A percentile compares a stretch with the other conserved stretches of the same genome.
Evolutionary conservation across 2,888 invertebrate genomes (phyloP).

Genomic region (Sesia apiformis): DNA sequence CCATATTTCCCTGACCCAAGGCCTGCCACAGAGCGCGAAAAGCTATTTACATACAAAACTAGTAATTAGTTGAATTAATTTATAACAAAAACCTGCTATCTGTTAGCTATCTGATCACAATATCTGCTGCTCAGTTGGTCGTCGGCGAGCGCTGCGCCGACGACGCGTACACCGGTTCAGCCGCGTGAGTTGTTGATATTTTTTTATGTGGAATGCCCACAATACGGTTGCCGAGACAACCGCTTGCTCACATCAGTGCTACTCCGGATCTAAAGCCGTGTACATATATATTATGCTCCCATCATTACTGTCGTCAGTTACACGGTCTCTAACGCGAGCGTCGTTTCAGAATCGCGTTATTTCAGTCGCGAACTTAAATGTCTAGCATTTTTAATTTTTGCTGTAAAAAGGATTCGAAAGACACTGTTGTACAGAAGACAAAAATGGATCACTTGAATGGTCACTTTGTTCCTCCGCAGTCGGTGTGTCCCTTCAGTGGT

Average conservation of each 20-base stretch:
- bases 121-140: neutral
- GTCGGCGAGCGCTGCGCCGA: constrained; percentile 1
- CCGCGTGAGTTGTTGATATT: constrained; percentile 43
- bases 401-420: constrained; percentile 21
- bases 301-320: constrained; percentile 26
- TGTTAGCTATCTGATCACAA: neutral
- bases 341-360: constrained; percentile 4
- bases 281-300: constrained; percentile 52
- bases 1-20: too few species aligned
- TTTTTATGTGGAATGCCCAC: constrained; percentile 17
- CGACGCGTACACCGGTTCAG: constrained; percentile 2
- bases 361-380: constrained; percentile 17
- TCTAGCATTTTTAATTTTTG: constrained; percentile 30
- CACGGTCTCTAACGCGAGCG: constrained; percentile 16
- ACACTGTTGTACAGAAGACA: constrained; percentile 16
- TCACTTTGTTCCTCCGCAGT: neutral
- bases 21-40: too few species aligned
- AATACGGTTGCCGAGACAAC: constrained; percentile 36
- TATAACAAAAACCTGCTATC: neutral
- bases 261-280: constrained; percentile 31
- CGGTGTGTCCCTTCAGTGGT: constrained; percentile 44
- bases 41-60: too few species aligned
- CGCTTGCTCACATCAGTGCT: constrained; percentile 27
- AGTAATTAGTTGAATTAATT: too few species aligned
- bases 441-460: constrained; percentile 24